Evolutionary conservation across 2,888 invertebrate genomes (phyloP).

Genomic region (Microdon myrmicae): DNA sequence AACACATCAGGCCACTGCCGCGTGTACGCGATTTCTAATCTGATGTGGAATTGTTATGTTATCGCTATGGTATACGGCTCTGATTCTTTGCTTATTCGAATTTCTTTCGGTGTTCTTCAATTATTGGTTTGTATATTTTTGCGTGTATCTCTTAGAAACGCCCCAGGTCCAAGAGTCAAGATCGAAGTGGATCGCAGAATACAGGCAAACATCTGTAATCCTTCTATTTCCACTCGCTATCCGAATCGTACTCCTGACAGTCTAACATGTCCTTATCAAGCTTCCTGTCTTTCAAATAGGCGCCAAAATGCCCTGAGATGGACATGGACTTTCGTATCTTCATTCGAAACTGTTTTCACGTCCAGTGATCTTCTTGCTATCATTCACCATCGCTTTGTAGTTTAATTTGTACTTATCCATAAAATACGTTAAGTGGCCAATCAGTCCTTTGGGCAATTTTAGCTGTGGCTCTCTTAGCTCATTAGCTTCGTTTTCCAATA

Average conservation of each 20-base stretch:
- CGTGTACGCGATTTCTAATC: too few species aligned
- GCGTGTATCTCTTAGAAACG: too few species aligned
- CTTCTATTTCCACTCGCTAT: slow-evolving; percentile 64
- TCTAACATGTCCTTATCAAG: slow-evolving; percentile 68
- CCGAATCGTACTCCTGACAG: slow-evolving; percentile 67
- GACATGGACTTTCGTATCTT: slow-evolving; percentile 86
- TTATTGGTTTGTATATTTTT: too few species aligned
- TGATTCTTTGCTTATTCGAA: too few species aligned
- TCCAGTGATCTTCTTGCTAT: slow-evolving; percentile 91
- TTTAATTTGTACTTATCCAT: slow-evolving; percentile 89
- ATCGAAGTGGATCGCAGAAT: too few species aligned
- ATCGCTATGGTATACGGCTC: too few species aligned
- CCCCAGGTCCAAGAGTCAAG: too few species aligned
- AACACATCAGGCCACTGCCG: too few species aligned
- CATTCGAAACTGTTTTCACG: slow-evolving; percentile 86
- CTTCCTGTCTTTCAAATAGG: slow-evolving; percentile 72
- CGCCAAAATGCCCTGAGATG: slow-evolving; percentile 83
- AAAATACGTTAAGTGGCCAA: slow-evolving; percentile 82
- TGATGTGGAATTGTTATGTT: too few species aligned
- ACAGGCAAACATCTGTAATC: too few species aligned
- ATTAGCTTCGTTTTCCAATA: slow-evolving; percentile 77
- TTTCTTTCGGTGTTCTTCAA: too few species aligned
- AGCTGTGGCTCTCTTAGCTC: slow-evolving; percentile 76
- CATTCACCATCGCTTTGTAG: slow-evolving; percentile 89
- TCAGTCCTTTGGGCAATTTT: slow-evolving; percentile 79